phyloP scores from a whole-genome alignment of 2,113 vertebrate genomes.

The Alexandromys fortis region DNA sequence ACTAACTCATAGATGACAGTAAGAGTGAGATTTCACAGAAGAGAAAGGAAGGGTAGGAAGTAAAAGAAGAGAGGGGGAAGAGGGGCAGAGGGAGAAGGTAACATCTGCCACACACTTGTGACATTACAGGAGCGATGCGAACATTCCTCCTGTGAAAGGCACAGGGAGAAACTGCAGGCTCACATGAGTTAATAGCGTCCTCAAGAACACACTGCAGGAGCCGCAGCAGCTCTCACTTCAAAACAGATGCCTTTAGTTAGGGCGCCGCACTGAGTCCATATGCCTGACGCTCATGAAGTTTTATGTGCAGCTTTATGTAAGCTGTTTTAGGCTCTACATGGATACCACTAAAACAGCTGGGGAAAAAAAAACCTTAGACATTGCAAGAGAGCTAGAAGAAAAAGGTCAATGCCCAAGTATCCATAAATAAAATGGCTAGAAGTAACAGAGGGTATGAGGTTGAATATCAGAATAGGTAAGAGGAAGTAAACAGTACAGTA shows the following conservation, averaged over 20 bases:
- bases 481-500: not conserved
- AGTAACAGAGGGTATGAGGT: not conserved
- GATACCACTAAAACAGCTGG: not conserved
- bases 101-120: not conserved
- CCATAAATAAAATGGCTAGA: slow-evolving; percentile 3
- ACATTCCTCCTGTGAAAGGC: not conserved
- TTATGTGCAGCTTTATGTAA: not conserved
- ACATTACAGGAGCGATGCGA: not conserved
- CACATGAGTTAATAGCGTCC: not conserved
- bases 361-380: not conserved
- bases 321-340: not conserved
- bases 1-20: not conserved
- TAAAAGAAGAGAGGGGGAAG: not conserved
- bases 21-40: not conserved
- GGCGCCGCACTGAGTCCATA: not conserved
- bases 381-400: slow-evolving; percentile 3
- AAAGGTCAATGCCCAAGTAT: not conserved
- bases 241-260: not conserved
- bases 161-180: not conserved
- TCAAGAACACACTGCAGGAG: not conserved
- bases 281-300: not conserved
- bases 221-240: not conserved
- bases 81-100: not conserved
- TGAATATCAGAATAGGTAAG: not conserved
- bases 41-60: not conserved